Evolutionary conservation across 2,797 vertebrate genomes (phyloP).

Genomic region (Emydoidea blandingii): DNA sequence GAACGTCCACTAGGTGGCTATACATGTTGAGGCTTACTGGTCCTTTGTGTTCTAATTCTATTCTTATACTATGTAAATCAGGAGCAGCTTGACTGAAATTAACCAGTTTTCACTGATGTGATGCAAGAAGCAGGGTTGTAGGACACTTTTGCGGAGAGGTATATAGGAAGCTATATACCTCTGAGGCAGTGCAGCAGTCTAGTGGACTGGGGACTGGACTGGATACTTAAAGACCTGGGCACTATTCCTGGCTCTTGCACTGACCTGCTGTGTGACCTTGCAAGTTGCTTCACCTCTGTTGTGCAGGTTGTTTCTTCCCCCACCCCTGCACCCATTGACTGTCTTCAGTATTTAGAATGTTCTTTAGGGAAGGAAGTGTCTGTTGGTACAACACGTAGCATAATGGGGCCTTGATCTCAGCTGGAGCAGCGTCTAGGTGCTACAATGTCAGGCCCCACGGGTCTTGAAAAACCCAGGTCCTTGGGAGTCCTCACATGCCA

Average conservation of each 20-base stretch:
- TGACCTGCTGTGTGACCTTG: background rate
- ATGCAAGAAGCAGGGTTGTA: background rate
- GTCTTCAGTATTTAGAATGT: background rate
- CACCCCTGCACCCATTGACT: background rate
- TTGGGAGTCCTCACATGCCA: background rate
- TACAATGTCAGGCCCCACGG: background rate
- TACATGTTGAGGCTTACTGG: background rate
- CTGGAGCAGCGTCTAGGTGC: background rate
- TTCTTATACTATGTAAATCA: background rate
- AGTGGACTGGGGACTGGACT: background rate
- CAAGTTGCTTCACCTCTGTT: slow-evolving; percentile 33
- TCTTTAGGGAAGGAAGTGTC: background rate
- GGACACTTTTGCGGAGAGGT: background rate
- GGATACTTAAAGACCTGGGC: slow-evolving; percentile 26
- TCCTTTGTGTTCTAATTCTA: background rate
- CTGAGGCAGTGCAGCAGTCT: background rate
- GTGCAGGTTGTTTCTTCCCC: background rate
- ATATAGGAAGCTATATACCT: background rate
- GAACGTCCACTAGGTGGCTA: background rate
- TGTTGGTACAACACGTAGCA: background rate
- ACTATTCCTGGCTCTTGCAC: background rate
- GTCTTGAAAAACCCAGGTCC: background rate
- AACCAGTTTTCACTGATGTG: background rate
- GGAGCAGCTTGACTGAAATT: background rate
- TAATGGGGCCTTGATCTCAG: background rate